Percentiles rank a stretch among this genome's conserved stretches.
Evolutionary conservation across 2,888 invertebrate genomes (phyloP).

Genomic region (Pollenia angustigena): DNA sequence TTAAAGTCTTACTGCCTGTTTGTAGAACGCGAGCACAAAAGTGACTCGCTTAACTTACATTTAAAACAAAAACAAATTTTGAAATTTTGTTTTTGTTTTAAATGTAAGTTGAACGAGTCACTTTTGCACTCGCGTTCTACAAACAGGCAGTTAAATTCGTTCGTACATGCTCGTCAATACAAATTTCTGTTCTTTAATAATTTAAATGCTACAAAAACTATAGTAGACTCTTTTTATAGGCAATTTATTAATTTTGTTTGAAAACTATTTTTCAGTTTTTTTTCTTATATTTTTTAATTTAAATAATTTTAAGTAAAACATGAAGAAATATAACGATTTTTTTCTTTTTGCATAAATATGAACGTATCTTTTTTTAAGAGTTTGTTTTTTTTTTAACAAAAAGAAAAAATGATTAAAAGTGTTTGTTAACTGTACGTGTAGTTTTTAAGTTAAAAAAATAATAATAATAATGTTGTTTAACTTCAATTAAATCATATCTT

Average conservation of each 20-base stretch:
- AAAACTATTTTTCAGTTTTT: conserved; percentile 6
- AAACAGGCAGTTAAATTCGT: no score
- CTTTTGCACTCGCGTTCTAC: no score
- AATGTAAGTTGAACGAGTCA: no score
- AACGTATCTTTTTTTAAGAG: not conserved
- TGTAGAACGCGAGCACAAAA: no score
- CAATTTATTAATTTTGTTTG: conserved; percentile 25
- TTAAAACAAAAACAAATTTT: no score
- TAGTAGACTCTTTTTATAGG: conserved; percentile 20
- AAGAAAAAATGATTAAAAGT: not conserved
- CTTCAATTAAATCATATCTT: not conserved
- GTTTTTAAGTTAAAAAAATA: conserved; percentile 25
- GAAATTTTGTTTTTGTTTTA: no score
- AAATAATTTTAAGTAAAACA: conserved; percentile 11
- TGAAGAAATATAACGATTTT: conserved; percentile 7
- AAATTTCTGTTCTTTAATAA: not conserved
- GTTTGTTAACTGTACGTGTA: conserved; percentile 42
- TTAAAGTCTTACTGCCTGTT: conserved; percentile 37
- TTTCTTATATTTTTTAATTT: not conserved
- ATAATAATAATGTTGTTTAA: not conserved
- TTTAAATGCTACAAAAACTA: not conserved
- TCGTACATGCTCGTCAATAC: not conserved
- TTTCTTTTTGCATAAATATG: not conserved
- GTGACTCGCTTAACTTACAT: no score
- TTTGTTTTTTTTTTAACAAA: not conserved